Evolutionary conservation across 2,888 invertebrate genomes (phyloP).

Genomic region (Spilarctia lutea): DNA sequence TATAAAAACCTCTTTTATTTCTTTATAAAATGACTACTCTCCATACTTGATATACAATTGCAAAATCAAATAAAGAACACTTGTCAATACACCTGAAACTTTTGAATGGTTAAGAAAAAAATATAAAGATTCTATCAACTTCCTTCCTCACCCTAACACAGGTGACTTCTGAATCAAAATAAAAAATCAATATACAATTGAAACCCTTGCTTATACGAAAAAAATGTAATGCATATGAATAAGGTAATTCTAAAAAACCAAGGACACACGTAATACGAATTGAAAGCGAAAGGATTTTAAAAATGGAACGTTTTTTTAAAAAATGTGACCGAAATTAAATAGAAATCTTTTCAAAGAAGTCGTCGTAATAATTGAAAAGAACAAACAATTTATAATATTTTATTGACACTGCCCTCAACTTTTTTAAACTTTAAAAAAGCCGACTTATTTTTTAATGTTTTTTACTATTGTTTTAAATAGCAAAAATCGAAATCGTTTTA

Average conservation of each 20-base stretch:
- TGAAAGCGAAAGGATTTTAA: constrained; percentile 40
- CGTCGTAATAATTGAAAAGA: not conserved
- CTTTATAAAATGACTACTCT: not conserved
- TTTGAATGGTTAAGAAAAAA: constrained; percentile 52
- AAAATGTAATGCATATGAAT: constrained; percentile 58
- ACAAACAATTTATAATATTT: not conserved
- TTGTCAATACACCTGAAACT: constrained; percentile 51
- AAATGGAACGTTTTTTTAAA: constrained; percentile 19
- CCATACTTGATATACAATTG: constrained; percentile 18
- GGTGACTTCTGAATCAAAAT: constrained; percentile 68
- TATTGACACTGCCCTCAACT: not conserved
- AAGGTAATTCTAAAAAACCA: constrained; percentile 53
- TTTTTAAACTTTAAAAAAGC: no score
- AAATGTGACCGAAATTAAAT: constrained; percentile 15
- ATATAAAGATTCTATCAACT: constrained; percentile 64
- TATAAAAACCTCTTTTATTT: constrained; percentile 1
- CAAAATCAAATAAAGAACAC: constrained; percentile 33
- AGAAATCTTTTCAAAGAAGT: not conserved
- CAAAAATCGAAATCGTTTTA: constrained; percentile 59
- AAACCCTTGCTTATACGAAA: constrained; percentile 70
- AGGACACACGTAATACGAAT: constrained; percentile 66
- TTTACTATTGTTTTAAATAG: not conserved
- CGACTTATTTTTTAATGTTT: not conserved
- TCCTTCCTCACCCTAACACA: constrained; percentile 79
- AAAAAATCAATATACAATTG: constrained; percentile 69